These are phyloP conservation scores for Chelon labrosus DNA, from an alignment of 2,797 vertebrate species.

Conservation along the genomic window DNA sequence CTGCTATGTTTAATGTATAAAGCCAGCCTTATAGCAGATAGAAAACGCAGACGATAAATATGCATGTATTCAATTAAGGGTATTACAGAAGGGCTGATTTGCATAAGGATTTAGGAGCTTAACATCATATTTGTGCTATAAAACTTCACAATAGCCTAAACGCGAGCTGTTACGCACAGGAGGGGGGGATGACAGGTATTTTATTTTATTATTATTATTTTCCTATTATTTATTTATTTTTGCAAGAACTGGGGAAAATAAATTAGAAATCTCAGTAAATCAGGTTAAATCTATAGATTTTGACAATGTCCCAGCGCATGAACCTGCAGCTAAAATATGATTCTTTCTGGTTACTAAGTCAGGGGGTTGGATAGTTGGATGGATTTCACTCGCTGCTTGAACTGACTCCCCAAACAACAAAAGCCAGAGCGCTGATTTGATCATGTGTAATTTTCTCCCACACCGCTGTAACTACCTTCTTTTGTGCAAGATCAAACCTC, in stretches of 20 bases:
- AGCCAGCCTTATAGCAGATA: constrained; percentile 79
- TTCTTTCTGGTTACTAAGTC: neutral
- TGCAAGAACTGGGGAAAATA: neutral
- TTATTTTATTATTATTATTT: neutral
- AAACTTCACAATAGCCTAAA: constrained; percentile 84
- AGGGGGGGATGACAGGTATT: constrained; percentile 48
- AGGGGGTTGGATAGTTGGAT: neutral
- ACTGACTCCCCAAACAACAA: constrained; percentile 40
- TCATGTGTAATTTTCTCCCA: constrained; percentile 58
- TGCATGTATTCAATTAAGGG: constrained; percentile 90
- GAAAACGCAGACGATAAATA: constrained; percentile 86
- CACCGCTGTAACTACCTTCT: constrained; percentile 38
- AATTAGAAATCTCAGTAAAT: constrained; percentile 33
- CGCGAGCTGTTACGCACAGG: constrained; percentile 59
- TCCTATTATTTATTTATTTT: neutral
- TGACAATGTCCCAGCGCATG: neutral
- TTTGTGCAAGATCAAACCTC: constrained; percentile 53
- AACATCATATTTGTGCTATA: constrained; percentile 86
- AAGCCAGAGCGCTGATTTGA: constrained; percentile 44
- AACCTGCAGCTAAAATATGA: neutral
- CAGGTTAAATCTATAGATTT: neutral
- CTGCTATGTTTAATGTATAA: constrained; percentile 90
- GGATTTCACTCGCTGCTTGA: constrained; percentile 12
- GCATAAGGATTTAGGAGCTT: constrained; percentile 86
- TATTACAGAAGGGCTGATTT: constrained; percentile 85